A percentile compares a stretch with the other conserved stretches of the same genome.
Evolutionary conservation across 2,797 vertebrate species (phyloP).

Genomic region (Hydrolagus colliei): DNA sequence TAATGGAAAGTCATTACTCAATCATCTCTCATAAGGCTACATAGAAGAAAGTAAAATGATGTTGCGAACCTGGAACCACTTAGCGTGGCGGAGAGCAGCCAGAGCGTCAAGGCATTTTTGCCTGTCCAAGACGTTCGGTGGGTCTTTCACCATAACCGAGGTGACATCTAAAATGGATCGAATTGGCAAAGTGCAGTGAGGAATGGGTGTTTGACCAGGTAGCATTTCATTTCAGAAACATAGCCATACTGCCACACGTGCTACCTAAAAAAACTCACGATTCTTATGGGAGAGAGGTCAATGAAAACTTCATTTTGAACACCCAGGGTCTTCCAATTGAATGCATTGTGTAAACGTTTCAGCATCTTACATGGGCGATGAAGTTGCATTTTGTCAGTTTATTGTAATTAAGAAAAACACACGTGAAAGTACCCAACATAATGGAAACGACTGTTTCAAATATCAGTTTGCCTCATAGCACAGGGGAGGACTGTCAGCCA

Average conservation of each 20-base stretch:
- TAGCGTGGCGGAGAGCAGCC: conserved; percentile 99
- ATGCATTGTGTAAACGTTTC: conserved; percentile 4
- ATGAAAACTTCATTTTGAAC: neutral
- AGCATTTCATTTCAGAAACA: conserved; percentile 76
- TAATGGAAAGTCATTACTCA: conserved; percentile 31
- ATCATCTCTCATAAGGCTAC: conserved; percentile 95
- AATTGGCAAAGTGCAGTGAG: conserved; percentile 98
- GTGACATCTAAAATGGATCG: conserved; percentile 99
- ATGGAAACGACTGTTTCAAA: neutral
- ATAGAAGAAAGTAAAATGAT: conserved; percentile 99
- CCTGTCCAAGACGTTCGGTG: conserved; percentile 99
- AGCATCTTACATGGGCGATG: conserved; percentile 1
- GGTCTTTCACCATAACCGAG: conserved; percentile 99
- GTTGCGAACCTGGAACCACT: conserved; percentile 99
- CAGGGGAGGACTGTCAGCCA: conserved; percentile 28
- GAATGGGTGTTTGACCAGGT: conserved; percentile 99
- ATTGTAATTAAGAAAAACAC: neutral
- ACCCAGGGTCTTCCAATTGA: conserved; percentile 25
- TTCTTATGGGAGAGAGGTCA: neutral
- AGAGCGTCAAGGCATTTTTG: conserved; percentile 99
- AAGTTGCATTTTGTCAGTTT: neutral
- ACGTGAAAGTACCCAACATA: neutral
- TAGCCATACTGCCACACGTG: conserved; percentile 97
- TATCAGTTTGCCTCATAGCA: conserved; percentile 6
- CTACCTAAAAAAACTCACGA: conserved; percentile 47